Evolutionary conservation across 2,113 vertebrate genomes (phyloP).

Genomic region (Gulo gulo): DNA sequence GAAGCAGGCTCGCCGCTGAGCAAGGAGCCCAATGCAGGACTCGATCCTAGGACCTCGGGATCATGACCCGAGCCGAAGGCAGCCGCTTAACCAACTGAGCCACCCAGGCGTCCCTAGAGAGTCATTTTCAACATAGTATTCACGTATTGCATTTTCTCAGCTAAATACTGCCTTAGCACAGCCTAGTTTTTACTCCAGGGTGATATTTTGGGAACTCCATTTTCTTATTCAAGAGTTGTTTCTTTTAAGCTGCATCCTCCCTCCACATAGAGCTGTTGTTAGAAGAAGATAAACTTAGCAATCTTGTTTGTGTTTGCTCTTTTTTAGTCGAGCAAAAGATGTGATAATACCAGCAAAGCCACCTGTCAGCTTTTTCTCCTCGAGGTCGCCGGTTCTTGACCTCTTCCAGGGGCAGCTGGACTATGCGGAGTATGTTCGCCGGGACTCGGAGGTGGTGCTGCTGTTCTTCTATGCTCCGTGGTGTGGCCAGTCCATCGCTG

Average conservation of each 20-base stretch:
- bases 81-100: no score
- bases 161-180: not conserved
- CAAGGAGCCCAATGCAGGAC: no score
- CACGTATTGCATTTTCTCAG: not conserved
- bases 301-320: constrained; percentile 60
- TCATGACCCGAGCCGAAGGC: no score
- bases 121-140: not conserved
- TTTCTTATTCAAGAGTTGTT: not conserved
- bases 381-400: constrained; percentile 90
- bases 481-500: constrained; percentile 95
- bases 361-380: constrained; percentile 92
- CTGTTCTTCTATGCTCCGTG: constrained; percentile 96
- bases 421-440: constrained; percentile 89
- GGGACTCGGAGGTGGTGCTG: constrained; percentile 89
- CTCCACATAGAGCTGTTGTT: not conserved
- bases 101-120: not conserved
- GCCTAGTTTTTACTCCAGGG: not conserved
- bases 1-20: no score
- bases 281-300: not conserved
- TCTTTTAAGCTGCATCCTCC: not conserved
- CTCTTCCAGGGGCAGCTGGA: constrained; percentile 95
- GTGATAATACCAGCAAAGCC: constrained; percentile 91
- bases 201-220: not conserved
- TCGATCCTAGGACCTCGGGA: no score
- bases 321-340: constrained; percentile 91